Conservation (phyloP, 1,140 invertebrate species). For the Oppia nitens region DNA sequence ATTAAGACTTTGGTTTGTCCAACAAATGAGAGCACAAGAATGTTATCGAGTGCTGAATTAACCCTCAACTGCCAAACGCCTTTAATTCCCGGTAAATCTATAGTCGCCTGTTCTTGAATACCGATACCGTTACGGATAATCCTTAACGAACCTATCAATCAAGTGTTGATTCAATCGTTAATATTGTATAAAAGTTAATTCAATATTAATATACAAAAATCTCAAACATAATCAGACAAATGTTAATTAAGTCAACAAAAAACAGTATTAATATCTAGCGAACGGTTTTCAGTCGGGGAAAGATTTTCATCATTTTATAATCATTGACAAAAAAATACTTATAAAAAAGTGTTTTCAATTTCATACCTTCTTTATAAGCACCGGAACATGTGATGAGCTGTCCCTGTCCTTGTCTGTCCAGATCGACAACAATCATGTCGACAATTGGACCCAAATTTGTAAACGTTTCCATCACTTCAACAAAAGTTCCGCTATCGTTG, state of each 20-base stretch:
- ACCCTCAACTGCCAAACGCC: constrained; percentile 87
- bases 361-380: constrained; percentile 68
- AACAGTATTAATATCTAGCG: neutral
- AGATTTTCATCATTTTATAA: neutral
- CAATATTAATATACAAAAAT: no score
- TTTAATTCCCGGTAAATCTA: constrained; percentile 90
- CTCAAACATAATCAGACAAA: no score
- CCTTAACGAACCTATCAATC: constrained; percentile 49
- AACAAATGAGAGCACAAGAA: constrained; percentile 79
- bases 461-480: constrained; percentile 86
- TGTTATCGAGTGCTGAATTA: constrained; percentile 55
- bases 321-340: neutral
- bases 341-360: constrained; percentile 26
- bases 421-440: constrained; percentile 92
- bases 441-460: constrained; percentile 93
- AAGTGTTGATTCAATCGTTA: no score
- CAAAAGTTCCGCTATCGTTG: constrained; percentile 72
- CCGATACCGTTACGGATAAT: constrained; percentile 96
- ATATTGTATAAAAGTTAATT: no score
- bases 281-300: neutral
- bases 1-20: constrained; percentile 77
- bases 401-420: constrained; percentile 90
- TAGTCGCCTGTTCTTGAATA: constrained; percentile 90
- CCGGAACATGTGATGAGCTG: constrained; percentile 95
- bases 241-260: neutral